Percentiles rank a stretch among this genome's conserved stretches.
Evolutionary conservation across 2,888 invertebrate genomes (phyloP).

Genomic region (Campaea margaritaria): DNA sequence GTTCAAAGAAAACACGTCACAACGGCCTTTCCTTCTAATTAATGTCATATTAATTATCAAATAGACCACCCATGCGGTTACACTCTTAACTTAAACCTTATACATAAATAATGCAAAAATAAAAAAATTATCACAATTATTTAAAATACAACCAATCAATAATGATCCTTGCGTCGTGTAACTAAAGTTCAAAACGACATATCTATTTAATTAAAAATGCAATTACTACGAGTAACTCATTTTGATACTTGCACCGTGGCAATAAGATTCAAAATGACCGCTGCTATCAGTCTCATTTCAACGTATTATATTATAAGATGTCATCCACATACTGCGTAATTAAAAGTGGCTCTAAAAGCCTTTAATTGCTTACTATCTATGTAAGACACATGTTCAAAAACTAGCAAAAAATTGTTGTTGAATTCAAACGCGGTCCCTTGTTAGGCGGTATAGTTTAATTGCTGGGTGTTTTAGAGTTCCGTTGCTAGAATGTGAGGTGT

Average conservation of each 20-base stretch:
- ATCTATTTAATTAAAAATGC: neutral
- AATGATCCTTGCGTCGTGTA: slow-evolving; percentile 8
- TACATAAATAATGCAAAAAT: slow-evolving; percentile 3
- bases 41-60: slow-evolving; percentile 16
- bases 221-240: neutral
- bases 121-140: neutral
- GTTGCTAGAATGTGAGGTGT: slow-evolving; percentile 18
- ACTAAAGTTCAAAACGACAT: slow-evolving; percentile 3
- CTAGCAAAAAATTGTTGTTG: slow-evolving; percentile 20
- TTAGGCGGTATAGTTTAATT: slow-evolving; percentile 24
- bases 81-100: slow-evolving; percentile 5
- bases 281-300: slow-evolving; percentile 28
- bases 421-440: slow-evolving; percentile 31
- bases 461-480: slow-evolving; percentile 25
- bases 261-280: slow-evolving; percentile 4
- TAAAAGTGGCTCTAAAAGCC: slow-evolving; percentile 51
- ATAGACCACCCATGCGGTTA: slow-evolving; percentile 18
- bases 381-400: slow-evolving; percentile 41
- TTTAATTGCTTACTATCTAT: slow-evolving; percentile 55
- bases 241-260: slow-evolving; percentile 11
- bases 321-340: slow-evolving; percentile 49
- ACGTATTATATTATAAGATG: slow-evolving; percentile 36
- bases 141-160: slow-evolving; percentile 1
- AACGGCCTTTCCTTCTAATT: slow-evolving; percentile 15
- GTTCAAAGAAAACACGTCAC: slow-evolving; percentile 12